Base-by-base conservation (phyloP, 2,113 vertebrate species). In the Mixornis gularis region DNA sequence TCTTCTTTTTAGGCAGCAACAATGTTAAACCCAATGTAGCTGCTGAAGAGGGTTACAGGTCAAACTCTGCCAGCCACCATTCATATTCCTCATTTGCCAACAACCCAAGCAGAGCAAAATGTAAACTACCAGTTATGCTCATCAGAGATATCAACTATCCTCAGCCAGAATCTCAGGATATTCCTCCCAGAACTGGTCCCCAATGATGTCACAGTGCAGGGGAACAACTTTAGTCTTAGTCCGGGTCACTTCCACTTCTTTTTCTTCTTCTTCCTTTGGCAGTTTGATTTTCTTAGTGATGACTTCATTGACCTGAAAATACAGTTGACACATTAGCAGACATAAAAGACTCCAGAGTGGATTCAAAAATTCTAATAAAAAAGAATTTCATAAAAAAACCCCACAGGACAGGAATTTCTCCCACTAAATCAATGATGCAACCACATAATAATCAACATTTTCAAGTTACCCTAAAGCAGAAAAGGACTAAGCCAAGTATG, bases 131-230 rank as follows among this genome's bases (percentile, higher is more conserved):
- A 77, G 77, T 79, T 80, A 52, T 3, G 12, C 13, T 68, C 56
- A 55, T 52, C 32, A 36, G 21, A 59, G 63, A 6, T 6, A 84
- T 98, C 97, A 99, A 89, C 95, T 94, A 51, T 98, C 97, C 20
- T 97, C 97, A 87, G 98, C 97, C 72, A 99, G 97, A 92, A 99
- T 97, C 72, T 98, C 97, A 3, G 98, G 97, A 92, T 99, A 98
- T 41, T 99, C 98, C 63, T 98, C 97, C 99, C 99, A 99, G 95
- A 99, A 99, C 92, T 98, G 96, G n/a, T 99, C 98, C 48, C 98
- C 98, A 48, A 99, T 99, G 55, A 99, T 96, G 92, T 99, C 99
- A 32, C 98, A 98, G 92, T 99, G 97, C 85, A 98, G 82, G 22
- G 97, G 85, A 73, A 98, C 95, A 49, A 98, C 96, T 94, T 92